These are phyloP conservation scores for Numenius arquata DNA, from an alignment of 2,113 vertebrate species.

Conservation along the genomic window DNA sequence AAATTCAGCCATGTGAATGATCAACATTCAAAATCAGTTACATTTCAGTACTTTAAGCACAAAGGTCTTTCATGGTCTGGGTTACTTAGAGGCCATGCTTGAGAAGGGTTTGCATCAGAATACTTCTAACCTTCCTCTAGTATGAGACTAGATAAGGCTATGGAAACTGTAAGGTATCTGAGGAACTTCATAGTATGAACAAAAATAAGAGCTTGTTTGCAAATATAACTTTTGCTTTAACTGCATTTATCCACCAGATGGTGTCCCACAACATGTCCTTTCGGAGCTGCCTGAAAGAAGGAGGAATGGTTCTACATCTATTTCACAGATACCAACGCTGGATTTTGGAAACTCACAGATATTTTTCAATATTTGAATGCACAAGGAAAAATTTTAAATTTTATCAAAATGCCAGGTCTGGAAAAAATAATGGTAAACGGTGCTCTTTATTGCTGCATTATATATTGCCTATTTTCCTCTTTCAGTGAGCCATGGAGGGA, in stretches of 20 bases:
- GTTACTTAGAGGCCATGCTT: neutral
- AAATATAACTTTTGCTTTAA: neutral
- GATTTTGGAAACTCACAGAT: neutral
- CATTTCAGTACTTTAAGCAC: neutral
- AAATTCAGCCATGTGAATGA: neutral
- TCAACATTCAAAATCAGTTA: neutral
- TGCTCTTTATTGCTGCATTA: neutral
- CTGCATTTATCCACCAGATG: neutral
- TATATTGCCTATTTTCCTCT: neutral
- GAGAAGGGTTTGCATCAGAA: neutral
- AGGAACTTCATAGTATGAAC: neutral
- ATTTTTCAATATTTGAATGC: neutral
- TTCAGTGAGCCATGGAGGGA: neutral
- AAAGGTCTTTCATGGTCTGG: neutral
- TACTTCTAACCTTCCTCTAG: neutral
- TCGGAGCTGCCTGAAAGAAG: neutral
- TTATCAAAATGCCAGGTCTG: neutral
- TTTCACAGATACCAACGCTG: neutral
- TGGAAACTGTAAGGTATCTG: neutral
- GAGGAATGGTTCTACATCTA: neutral
- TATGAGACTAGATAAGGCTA: neutral
- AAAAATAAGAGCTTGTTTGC: neutral
- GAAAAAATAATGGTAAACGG: neutral
- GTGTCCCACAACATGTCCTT: neutral
- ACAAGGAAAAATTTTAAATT: neutral